Percentiles rank a stretch among this genome's conserved stretches.
phyloP scores from a whole-genome alignment of 2,113 vertebrate species.

The Tichodroma muraria region DNA sequence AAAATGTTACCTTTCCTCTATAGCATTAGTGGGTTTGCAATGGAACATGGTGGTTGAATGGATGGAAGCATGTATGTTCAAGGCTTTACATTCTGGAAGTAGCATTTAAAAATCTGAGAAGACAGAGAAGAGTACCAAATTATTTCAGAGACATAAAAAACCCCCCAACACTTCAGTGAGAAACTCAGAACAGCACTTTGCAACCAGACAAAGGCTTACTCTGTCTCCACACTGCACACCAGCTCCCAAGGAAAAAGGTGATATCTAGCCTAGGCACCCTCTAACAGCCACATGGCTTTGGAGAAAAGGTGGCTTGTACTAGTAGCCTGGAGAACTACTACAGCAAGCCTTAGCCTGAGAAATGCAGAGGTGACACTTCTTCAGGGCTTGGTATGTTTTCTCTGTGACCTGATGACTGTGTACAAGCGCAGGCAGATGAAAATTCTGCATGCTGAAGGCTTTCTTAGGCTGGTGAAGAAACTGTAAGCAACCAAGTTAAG shows the following conservation, averaged over 20 bases:
- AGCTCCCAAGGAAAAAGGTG: not conserved
- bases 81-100: not conserved
- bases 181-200: not conserved
- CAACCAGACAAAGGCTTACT: not conserved
- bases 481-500: not conserved
- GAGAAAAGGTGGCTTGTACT: not conserved
- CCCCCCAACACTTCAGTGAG: not conserved
- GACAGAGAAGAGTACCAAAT: not conserved
- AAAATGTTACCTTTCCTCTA: not conserved
- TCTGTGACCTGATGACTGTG: not conserved
- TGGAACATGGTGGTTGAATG: not conserved
- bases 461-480: not conserved
- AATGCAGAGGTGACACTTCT: not conserved
- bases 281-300: not conserved
- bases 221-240: not conserved
- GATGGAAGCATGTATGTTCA: not conserved
- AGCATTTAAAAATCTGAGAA: not conserved
- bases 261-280: not conserved
- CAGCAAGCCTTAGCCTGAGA: not conserved
- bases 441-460: not conserved
- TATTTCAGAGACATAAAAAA: not conserved
- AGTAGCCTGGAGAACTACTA: not conserved
- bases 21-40: not conserved
- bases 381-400: not conserved
- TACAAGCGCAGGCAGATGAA: not conserved